A percentile compares a stretch with the other conserved stretches of the same genome.
These are phyloP conservation scores for Paedocypris sp. DNA, from an alignment of 2,113 vertebrate genomes.

Conservation along the genomic window DNA sequence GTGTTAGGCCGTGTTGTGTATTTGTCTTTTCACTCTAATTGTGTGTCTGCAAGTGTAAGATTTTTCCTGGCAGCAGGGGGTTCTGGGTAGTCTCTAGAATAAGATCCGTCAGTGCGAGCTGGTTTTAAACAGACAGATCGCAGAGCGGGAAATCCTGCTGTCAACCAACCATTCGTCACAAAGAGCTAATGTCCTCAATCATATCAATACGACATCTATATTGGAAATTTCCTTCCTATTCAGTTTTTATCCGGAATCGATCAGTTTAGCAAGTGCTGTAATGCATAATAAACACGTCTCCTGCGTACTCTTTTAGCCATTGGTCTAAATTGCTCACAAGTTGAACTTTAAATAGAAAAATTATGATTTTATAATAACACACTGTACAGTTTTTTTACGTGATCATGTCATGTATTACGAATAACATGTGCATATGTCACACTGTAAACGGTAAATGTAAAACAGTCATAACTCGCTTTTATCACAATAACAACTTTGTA, in stretches of 20 bases:
- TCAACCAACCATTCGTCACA: background rate
- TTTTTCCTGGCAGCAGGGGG: background rate
- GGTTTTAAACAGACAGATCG: conserved; percentile 19
- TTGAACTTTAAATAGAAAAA: no score
- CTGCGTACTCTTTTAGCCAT: no score
- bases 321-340: no score
- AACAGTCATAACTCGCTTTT: no score
- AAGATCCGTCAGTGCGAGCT: conserved; percentile 1
- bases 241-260: background rate
- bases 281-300: no score
- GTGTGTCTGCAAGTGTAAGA: background rate
- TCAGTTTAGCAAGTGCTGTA: background rate
- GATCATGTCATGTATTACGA: no score
- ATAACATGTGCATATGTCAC: no score
- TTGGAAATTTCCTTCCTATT: background rate
- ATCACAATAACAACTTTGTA: no score
- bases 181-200: background rate
- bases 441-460: no score
- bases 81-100: conserved; percentile 16
- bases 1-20: background rate
- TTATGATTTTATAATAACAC: no score
- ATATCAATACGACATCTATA: background rate
- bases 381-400: no score
- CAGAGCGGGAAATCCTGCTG: background rate
- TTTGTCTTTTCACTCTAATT: background rate